Conservation (phyloP, 2,888 invertebrate species). For the Entomobrya multifasciata region DNA sequence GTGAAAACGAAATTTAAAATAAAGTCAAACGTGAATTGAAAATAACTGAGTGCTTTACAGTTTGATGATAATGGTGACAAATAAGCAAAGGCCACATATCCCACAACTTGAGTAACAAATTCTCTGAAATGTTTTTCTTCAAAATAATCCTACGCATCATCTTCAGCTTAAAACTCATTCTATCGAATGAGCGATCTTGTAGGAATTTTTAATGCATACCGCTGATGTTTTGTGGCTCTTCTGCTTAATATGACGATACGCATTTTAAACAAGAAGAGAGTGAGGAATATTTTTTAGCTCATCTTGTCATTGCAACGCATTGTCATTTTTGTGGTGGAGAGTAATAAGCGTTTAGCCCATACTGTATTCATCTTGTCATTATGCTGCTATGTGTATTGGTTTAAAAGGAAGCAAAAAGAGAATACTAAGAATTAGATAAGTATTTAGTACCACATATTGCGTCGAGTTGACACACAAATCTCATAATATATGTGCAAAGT, state of each 20-base stretch:
- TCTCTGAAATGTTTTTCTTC: conserved; percentile 46
- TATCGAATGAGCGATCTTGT: conserved; percentile 12
- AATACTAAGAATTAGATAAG: conserved; percentile 12
- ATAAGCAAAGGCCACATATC: neutral
- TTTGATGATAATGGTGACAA: neutral
- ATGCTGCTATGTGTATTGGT: neutral
- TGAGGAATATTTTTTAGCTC: neutral
- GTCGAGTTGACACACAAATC: conserved; percentile 7
- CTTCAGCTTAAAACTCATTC: neutral
- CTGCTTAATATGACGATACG: neutral
- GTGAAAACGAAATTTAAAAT: too few species aligned
- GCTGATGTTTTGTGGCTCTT: neutral
- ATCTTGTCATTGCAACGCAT: neutral
- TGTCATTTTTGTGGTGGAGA: neutral
- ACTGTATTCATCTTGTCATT: too few species aligned
- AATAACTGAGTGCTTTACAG: neutral
- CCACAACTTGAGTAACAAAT: conserved; percentile 37
- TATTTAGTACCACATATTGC: neutral
- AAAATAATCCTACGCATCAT: conserved; percentile 8
- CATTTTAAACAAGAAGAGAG: conserved; percentile 2
- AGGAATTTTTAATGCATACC: neutral
- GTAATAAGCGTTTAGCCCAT: neutral
- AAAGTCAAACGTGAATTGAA: neutral
- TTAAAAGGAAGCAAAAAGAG: conserved; percentile 14
- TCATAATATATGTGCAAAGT: neutral